These are phyloP conservation scores for Echeneis naucrates DNA, from an alignment of 2,797 vertebrate genomes.

Conservation along the genomic window DNA sequence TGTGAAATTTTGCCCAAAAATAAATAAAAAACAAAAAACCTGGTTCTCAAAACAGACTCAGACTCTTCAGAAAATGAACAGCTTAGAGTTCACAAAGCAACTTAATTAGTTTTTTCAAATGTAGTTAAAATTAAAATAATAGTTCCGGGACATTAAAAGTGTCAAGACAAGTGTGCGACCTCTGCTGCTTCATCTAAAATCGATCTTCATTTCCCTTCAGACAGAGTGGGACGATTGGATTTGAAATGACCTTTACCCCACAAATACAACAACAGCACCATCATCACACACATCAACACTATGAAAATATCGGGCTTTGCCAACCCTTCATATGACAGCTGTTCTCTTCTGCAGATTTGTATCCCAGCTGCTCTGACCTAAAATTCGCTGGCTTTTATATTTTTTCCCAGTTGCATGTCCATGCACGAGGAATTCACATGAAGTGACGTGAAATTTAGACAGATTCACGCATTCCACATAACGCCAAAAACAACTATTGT, in stretches of 20 bases:
- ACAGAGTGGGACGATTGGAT: slow-evolving; percentile 26
- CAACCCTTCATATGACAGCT: neutral
- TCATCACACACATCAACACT: slow-evolving; percentile 31
- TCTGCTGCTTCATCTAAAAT: slow-evolving; percentile 34
- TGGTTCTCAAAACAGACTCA: neutral
- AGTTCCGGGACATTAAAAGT: neutral
- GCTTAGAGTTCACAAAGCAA: no score
- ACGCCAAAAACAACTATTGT: neutral
- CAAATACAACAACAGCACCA: slow-evolving; percentile 24
- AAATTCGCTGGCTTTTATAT: neutral
- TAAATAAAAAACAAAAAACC: no score
- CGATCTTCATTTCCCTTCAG: slow-evolving; percentile 36
- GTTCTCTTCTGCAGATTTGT: neutral
- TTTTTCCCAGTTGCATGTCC: neutral
- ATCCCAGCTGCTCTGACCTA: neutral
- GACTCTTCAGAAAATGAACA: neutral
- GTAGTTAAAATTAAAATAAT: neutral
- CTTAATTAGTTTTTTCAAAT: neutral
- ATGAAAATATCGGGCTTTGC: neutral
- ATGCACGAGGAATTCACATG: neutral
- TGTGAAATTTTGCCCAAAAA: no score
- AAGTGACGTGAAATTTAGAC: neutral
- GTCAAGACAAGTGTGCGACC: slow-evolving; percentile 17
- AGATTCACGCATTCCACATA: neutral
- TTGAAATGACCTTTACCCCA: slow-evolving; percentile 58